Conservation (phyloP, 2,113 vertebrate genomes). For the Leuciscus idus region DNA sequence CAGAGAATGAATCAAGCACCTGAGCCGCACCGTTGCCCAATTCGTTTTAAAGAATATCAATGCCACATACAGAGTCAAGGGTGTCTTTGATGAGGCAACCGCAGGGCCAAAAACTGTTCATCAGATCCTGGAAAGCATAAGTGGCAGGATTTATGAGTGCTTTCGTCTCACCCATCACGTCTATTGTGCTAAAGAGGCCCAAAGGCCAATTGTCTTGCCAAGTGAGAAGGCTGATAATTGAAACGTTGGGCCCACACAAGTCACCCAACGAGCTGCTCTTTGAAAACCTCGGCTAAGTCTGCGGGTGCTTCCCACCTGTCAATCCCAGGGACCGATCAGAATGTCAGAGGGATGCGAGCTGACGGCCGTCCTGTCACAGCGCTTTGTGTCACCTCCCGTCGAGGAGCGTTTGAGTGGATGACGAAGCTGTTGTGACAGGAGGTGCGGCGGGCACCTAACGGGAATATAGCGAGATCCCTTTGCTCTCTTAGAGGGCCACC, state of each 20-base stretch:
- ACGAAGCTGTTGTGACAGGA: slow-evolving; percentile 44
- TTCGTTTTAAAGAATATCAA: slow-evolving; percentile 25
- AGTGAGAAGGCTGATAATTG: slow-evolving; percentile 42
- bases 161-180: slow-evolving; percentile 19
- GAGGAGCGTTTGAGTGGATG: slow-evolving; percentile 28
- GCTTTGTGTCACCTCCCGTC: slow-evolving; percentile 39
- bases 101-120: background rate
- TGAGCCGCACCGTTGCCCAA: background rate
- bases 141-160: slow-evolving; percentile 37
- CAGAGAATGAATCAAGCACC: background rate
- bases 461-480: slow-evolving; percentile 28
- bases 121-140: background rate
- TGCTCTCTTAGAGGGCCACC: slow-evolving; percentile 23
- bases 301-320: slow-evolving; percentile 49
- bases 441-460: slow-evolving; percentile 1
- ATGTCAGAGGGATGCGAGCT: background rate
- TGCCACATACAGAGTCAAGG: slow-evolving; percentile 12
- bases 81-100: slow-evolving; percentile 31
- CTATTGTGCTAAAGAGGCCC: slow-evolving; percentile 43
- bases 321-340: slow-evolving; percentile 44
- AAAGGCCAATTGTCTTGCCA: slow-evolving; percentile 42
- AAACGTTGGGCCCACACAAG: slow-evolving; percentile 12
- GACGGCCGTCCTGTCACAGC: slow-evolving; percentile 55
- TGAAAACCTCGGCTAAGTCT: slow-evolving; percentile 38
- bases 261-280: slow-evolving; percentile 20